Base-by-base conservation (phyloP, 2,113 vertebrate genomes). In the Vicugna pacos region DNA sequence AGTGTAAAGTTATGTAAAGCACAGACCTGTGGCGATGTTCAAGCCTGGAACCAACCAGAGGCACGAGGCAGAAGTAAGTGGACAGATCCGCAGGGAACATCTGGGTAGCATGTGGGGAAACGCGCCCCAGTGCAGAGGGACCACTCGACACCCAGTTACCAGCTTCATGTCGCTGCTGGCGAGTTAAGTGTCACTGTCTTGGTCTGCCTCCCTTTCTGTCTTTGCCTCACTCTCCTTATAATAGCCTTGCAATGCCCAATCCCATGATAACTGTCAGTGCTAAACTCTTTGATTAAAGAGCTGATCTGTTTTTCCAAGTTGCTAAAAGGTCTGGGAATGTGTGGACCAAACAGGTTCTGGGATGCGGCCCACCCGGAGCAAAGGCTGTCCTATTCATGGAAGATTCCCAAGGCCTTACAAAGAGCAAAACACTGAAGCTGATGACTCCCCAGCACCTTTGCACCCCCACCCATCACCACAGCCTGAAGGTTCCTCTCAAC, bases 221-320 rank as follows among this genome's bases (percentile, higher is more conserved):
- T 69, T 58, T 80, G 52, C 52, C 38, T 58, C 65, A 32, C 19
- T 17, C 46, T 65, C 46, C 81, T 77, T 32, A 16, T 7, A 70
- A 69, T 30, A 75, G 52, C 72, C 73, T 69, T 24, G 54, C 58
- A 64, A 90, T 58, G 38, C 52, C 77, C 83, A 56, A 69, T n/a
- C 50, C 87, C 22, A 10, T 1, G 11, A 65, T 24, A 22, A 30
- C 38, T 46, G 50, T 80, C 64, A 79, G 24, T 26, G 20, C 72
- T 84, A 38, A 70, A 92, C 60, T 70, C 60, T 81, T 65, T 19
- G 32, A 52, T 65, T 35, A 26, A 54, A 94, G 92, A 67, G 28
- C 38, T 17, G 14, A 54, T 58, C 24, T 76, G 35, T 69, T 93
- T 81, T 81, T 42, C 67, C 80, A 89, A 94, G 54, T 83, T 65